Evolutionary conservation across 37 sponge, comb jelly and placozoan species (phyloP), one percentile per base, ranked within the genome.

Genomic region (Halisarca cf. caerulea): DNA sequence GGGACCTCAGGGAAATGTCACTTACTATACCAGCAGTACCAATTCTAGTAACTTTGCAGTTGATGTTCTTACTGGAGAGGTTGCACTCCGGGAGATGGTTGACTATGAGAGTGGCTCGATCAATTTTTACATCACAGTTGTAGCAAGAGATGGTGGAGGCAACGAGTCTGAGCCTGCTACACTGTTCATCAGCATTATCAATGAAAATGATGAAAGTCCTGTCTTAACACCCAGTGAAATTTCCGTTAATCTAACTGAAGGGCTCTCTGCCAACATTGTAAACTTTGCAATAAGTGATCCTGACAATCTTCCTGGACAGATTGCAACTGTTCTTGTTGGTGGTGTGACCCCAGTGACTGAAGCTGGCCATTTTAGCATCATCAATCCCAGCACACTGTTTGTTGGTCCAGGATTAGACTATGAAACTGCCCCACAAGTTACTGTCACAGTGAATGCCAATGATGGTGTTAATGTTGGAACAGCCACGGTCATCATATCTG

Each of bases 381-480:
- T 43, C 44, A 41, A 4, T 3, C 1, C 24, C 45, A 14, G 23
- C 42, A 43, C 36, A 44, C 42, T 5, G 21, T 4, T 41, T 74
- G 45, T 11, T 14, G 51, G 11, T 47, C 44, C 77, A 9, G 43
- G 44, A n/a, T 62, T 92, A 24, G 86, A 92, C 57, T 88, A 64
- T 82, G 92, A 92, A 58, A 40, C 40, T 2, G 43, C 47, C 8
- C 25, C 51, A 0, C 2, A 3, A 17, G 82, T 82, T 27, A 72
- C 9, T 40, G 66, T 92, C 36, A n/a, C 32, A 15, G 35, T 92
- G 2, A 58, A 62, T 36, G 89, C 86, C 2, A 61, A 58, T 40
- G 92, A 92, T 68, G 86, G 70, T 80, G 89, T 88, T 6, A 33
- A n/a, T 9, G 75, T 14, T 35, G 82, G 89, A 3, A 78, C 38